phyloP scores from a whole-genome alignment of 2,113 vertebrate genomes.

The Aythya baeri region DNA sequence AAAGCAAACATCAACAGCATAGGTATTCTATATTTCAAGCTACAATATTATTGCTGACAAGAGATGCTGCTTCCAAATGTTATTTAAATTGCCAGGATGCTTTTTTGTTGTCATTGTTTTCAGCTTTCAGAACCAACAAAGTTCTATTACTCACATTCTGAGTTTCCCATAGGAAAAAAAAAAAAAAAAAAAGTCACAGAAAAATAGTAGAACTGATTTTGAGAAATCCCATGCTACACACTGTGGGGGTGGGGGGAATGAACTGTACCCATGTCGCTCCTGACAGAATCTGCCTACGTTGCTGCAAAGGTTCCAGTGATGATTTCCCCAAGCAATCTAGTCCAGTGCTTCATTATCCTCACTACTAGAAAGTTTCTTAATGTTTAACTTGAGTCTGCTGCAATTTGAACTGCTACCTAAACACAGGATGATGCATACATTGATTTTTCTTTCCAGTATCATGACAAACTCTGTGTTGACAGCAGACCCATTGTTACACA shows the following conservation, averaged over 20 bases:
- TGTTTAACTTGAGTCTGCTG: slow-evolving; percentile 4
- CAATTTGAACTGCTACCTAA: background rate
- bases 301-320: slow-evolving; percentile 7
- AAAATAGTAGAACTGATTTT: background rate
- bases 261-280: background rate
- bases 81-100: background rate
- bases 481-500: background rate
- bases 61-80: background rate
- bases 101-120: too few relatives aligned
- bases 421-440: background rate
- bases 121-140: background rate
- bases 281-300: background rate
- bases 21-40: background rate
- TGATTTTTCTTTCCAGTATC: background rate
- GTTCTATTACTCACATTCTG: background rate
- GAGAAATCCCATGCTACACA: background rate
- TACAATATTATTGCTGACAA: background rate
- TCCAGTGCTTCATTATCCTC: background rate
- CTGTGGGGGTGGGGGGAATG: background rate
- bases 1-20: background rate
- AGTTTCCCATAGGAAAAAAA: background rate
- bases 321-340: background rate
- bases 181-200: background rate
- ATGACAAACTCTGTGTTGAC: background rate
- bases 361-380: background rate